Evolutionary conservation across 2,888 invertebrate genomes (phyloP).

Genomic region (Malthinus seriepunctatus): DNA sequence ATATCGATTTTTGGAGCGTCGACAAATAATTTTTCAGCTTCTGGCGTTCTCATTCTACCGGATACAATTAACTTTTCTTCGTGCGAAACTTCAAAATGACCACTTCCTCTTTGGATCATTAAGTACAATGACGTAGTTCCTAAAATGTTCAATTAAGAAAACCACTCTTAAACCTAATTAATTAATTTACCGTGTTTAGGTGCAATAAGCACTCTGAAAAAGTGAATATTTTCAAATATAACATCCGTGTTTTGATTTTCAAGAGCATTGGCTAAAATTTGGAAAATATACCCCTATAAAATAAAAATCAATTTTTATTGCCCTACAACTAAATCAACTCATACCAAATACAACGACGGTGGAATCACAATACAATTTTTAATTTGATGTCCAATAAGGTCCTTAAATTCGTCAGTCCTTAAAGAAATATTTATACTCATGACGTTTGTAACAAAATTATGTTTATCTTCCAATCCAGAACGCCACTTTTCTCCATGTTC

Average conservation of each 20-base stretch:
- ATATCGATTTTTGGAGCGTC: slow-evolving; percentile 54
- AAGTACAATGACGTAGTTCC: slow-evolving; percentile 51
- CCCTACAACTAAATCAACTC: background rate
- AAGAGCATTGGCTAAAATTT: slow-evolving; percentile 33
- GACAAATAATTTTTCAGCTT: slow-evolving; percentile 60
- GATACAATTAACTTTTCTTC: slow-evolving; percentile 71
- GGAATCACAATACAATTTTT: slow-evolving; percentile 48
- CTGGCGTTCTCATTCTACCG: slow-evolving; percentile 66
- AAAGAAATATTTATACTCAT: slow-evolving; percentile 54
- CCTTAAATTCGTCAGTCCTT: slow-evolving; percentile 53
- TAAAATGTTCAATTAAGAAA: slow-evolving; percentile 4
- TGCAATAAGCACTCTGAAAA: slow-evolving; percentile 44
- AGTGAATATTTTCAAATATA: slow-evolving; percentile 50
- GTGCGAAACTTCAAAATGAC: slow-evolving; percentile 51
- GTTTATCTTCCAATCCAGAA: slow-evolving; percentile 47
- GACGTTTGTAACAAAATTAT: slow-evolving; percentile 46
- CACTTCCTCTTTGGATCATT: slow-evolving; percentile 52
- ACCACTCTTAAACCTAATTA: background rate
- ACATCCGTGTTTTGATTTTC: slow-evolving; percentile 36
- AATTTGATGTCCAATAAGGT: slow-evolving; percentile 48
- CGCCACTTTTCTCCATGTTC: slow-evolving; percentile 85
- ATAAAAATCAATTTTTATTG: slow-evolving; percentile 6
- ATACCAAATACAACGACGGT: slow-evolving; percentile 46
- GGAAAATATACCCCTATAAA: slow-evolving; percentile 41
- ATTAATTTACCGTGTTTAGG: slow-evolving; percentile 42